phyloP scores from a whole-genome alignment of 2,113 vertebrate species.

The Microtus ochrogaster region DNA sequence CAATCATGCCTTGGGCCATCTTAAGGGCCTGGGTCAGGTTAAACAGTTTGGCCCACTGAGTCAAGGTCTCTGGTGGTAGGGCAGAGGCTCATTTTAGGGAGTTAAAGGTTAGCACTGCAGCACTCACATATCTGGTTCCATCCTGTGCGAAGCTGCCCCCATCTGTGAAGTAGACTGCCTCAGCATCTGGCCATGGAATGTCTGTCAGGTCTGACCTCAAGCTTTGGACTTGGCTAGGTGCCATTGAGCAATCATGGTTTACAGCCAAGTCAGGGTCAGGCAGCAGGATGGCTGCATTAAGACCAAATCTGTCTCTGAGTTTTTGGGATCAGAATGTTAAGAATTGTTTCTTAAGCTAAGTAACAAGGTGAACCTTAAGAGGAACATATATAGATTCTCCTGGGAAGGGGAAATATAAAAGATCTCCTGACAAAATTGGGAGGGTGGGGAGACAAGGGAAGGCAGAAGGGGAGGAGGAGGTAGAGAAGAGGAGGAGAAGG shows the following conservation, averaged over 20 bases:
- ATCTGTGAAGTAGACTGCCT: neutral
- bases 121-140: too few relatives aligned
- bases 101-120: neutral
- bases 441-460: too few relatives aligned
- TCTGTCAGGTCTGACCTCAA: neutral
- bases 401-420: too few relatives aligned
- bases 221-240: neutral
- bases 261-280: neutral
- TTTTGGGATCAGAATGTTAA: neutral
- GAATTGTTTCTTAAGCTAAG: neutral
- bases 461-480: too few relatives aligned
- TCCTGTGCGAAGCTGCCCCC: neutral
- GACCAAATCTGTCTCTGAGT: too few relatives aligned
- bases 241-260: neutral
- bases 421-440: too few relatives aligned
- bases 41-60: neutral
- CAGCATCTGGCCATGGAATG: fast-evolving
- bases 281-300: neutral
- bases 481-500: too few relatives aligned
- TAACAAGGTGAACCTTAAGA: too few relatives aligned
- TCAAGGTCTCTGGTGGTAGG: neutral
- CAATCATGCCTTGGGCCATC: neutral
- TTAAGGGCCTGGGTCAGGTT: neutral
- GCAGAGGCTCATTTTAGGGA: neutral
- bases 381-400: too few relatives aligned